Evolutionary conservation across 2,797 vertebrate species (phyloP).

Genomic region (Pipistrellus pipistrellus): DNA sequence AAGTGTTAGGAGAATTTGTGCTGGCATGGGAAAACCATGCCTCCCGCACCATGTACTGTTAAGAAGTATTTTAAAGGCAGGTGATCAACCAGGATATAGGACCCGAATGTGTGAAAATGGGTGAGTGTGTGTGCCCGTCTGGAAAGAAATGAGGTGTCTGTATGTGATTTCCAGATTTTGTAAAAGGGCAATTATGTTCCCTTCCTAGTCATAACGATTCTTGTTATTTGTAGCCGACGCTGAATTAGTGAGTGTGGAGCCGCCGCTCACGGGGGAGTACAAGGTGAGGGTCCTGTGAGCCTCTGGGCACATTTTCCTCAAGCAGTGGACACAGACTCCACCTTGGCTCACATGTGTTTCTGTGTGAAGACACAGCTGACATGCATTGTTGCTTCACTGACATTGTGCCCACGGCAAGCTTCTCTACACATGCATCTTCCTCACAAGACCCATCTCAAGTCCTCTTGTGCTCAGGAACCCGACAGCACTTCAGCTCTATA

Average conservation of each 20-base stretch:
- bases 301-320: neutral
- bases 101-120: neutral
- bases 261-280: accelerated
- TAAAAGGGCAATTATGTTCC: neutral
- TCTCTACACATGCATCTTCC: neutral
- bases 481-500: neutral
- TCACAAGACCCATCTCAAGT: accelerated
- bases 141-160: neutral
- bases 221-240: too few species aligned
- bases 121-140: neutral
- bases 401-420: neutral
- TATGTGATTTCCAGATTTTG: neutral
- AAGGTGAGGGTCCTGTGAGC: neutral
- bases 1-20: neutral
- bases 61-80: neutral
- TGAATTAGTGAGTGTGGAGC: accelerated
- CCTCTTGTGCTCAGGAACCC: neutral
- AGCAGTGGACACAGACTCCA: accelerated
- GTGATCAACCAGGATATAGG: neutral
- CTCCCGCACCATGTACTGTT: neutral
- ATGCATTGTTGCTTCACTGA: accelerated
- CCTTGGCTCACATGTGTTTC: neutral
- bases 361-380: neutral
- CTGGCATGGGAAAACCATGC: neutral
- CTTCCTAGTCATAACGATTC: neutral